phyloP scores from a whole-genome alignment of 1,140 invertebrate species.

The Sogatella furcifera region DNA sequence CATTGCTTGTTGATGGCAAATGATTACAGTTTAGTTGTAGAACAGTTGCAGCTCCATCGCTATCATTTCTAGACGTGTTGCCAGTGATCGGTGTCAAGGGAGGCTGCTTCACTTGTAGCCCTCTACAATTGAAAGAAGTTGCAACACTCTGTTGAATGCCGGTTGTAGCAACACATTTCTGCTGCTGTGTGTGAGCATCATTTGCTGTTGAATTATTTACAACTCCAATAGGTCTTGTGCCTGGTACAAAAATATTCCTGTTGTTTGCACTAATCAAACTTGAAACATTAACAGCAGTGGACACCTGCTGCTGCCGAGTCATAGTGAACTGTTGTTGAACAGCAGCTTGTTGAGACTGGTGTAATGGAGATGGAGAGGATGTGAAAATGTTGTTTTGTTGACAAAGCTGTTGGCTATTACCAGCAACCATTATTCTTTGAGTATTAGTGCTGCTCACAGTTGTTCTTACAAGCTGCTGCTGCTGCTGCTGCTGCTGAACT shows the following conservation, averaged over 20 bases:
- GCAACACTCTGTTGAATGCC: no score
- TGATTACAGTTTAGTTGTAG: neutral
- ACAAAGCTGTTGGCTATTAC: no score
- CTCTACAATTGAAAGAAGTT: no score
- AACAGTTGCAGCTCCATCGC: neutral
- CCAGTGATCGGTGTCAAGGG: no score
- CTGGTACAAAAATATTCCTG: no score
- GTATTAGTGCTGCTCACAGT: neutral
- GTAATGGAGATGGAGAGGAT: slow-evolving; percentile 14
- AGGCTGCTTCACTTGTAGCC: no score
- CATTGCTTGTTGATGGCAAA: neutral
- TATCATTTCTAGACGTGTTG: neutral
- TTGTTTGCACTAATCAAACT: no score
- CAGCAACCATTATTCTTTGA: neutral
- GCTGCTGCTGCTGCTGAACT: slow-evolving; percentile 12
- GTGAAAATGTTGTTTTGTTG: neutral
- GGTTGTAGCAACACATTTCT: no score
- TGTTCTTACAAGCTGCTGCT: slow-evolving; percentile 1
- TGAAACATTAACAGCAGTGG: no score
- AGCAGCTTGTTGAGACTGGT: slow-evolving; percentile 17
- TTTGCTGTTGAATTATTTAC: no score
- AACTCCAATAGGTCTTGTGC: no score
- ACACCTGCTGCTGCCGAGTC: slow-evolving; percentile 19
- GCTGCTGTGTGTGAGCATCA: no score
- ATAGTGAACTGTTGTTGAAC: neutral